Conservation (phyloP, 2,888 invertebrate genomes). For the Cataglyphis albicans region DNA sequence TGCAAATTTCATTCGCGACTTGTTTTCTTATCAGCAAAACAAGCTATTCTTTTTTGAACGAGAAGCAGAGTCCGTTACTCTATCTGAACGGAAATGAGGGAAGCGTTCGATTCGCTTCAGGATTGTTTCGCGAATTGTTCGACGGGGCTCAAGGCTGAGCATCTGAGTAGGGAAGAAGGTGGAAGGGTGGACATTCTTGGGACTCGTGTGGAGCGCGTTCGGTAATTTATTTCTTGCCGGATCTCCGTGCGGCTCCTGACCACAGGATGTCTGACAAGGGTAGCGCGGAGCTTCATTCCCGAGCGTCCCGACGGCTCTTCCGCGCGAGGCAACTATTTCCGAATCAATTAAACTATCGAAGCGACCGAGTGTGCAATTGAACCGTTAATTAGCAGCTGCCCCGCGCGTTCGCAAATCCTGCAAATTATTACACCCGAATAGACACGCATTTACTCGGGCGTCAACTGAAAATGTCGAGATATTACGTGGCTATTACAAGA, state of each 20-base stretch:
- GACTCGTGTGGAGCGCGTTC: constrained; percentile 51
- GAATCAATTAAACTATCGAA: constrained; percentile 84
- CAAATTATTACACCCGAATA: constrained; percentile 57
- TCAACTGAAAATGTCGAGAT: constrained; percentile 46
- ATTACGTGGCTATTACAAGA: constrained; percentile 40
- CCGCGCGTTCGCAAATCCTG: constrained; percentile 34
- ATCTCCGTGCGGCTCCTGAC: constrained; percentile 77
- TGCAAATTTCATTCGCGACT: background rate
- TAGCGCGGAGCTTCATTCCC: constrained; percentile 74
- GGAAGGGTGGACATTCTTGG: constrained; percentile 80
- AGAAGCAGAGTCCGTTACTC: constrained; percentile 60
- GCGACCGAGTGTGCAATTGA: constrained; percentile 77
- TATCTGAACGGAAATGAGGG: constrained; percentile 52
- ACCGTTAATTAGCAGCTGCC: constrained; percentile 79
- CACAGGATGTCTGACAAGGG: constrained; percentile 75
- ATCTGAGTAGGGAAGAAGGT: constrained; percentile 46
- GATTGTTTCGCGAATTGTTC: constrained; percentile 73
- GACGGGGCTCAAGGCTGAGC: constrained; percentile 40
- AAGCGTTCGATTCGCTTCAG: constrained; percentile 69
- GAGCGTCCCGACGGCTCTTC: constrained; percentile 47
- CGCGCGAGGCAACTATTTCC: constrained; percentile 80
- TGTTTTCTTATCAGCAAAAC: constrained; percentile 26
- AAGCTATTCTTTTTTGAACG: constrained; percentile 32
- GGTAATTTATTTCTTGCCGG: constrained; percentile 85
- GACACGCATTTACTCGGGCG: background rate